Percentiles rank a stretch among this genome's conserved stretches.
Conservation (phyloP, 2,113 vertebrate species). For the Corynorhinus townsendii region DNA sequence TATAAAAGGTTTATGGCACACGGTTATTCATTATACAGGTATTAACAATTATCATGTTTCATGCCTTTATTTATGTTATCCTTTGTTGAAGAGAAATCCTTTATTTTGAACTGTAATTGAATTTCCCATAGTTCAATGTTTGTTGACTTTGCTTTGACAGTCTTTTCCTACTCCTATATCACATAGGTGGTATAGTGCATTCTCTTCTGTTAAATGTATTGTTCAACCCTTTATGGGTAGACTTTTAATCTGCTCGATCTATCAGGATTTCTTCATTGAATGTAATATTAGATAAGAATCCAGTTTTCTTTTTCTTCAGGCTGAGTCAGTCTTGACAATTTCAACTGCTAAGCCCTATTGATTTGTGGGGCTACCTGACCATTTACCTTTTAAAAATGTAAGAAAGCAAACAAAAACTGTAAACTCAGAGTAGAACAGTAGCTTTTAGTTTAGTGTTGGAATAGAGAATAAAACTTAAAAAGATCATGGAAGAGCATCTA, state of each 20-base stretch:
- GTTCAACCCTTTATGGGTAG: neutral
- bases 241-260: conserved; percentile 14
- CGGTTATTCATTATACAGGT: neutral
- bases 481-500: neutral
- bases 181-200: neutral
- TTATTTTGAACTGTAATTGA: conserved; percentile 17
- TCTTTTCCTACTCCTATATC: neutral
- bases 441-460: neutral
- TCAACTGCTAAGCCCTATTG: neutral
- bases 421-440: neutral
- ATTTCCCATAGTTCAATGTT: neutral
- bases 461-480: neutral
- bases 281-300: conserved; percentile 25
- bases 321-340: neutral
- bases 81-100: neutral
- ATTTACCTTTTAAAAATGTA: conserved; percentile 17
- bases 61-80: neutral
- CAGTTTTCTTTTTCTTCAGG: neutral
- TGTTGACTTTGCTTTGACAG: conserved; percentile 17
- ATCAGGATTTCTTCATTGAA: neutral
- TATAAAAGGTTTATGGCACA: neutral
- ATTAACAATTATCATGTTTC: neutral
- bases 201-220: conserved; percentile 9
- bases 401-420: neutral
- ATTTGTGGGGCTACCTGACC: neutral